phyloP scores from a whole-genome alignment of 2,888 invertebrate genomes.

The Elegia similella region DNA sequence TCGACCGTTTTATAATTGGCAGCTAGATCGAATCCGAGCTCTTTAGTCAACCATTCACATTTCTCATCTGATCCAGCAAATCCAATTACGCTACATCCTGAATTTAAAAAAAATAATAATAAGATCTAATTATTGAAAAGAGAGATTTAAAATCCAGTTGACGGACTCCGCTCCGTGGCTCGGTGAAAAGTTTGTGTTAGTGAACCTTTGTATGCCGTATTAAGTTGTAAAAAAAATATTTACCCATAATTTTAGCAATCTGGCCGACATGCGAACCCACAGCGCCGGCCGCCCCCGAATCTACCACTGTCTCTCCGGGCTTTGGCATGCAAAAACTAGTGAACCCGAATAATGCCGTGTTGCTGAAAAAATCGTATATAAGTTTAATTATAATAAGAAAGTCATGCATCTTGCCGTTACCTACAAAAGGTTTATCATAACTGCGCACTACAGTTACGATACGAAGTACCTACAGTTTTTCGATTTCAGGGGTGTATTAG shows the following conservation, averaged over 20 bases:
- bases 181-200: too few species aligned
- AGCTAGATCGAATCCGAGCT: conserved; percentile 85
- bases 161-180: too few species aligned
- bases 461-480: too few species aligned
- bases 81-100: conserved; percentile 86
- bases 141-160: too few species aligned
- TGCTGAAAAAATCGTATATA: conserved; percentile 62
- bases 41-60: conserved; percentile 84
- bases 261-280: conserved; percentile 89
- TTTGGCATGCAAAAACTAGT: conserved; percentile 84
- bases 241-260: conserved; percentile 86
- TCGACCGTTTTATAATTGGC: conserved; percentile 87
- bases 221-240: too few species aligned
- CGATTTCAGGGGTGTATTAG: too few species aligned
- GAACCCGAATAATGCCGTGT: conserved; percentile 87
- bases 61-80: conserved; percentile 87
- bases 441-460: too few species aligned
- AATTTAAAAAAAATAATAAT: conserved; percentile 20
- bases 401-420: too few species aligned
- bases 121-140: neutral
- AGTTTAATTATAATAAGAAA: neutral
- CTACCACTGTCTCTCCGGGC: conserved; percentile 85
- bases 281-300: conserved; percentile 87
- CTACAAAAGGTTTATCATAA: too few species aligned
- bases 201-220: too few species aligned